Evolutionary conservation across 2,888 invertebrate species (phyloP).

Genomic region (Capitulum mitella): DNA sequence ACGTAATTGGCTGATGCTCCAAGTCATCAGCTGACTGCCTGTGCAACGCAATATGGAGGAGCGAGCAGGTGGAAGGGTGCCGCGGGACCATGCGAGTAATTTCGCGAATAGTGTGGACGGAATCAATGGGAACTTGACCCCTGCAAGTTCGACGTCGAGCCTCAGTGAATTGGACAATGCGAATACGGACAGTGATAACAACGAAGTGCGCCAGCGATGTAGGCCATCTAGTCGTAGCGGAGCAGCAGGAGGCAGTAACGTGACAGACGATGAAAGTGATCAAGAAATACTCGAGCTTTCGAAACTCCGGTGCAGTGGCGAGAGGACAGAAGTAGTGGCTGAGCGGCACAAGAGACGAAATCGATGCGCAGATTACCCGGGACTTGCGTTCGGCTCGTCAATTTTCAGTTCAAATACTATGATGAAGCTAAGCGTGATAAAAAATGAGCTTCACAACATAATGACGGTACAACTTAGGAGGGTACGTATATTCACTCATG

Average conservation of each 20-base stretch:
- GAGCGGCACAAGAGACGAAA: slow-evolving; percentile 50
- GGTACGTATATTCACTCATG: no score
- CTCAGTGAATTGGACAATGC: slow-evolving; percentile 30
- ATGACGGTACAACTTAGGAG: slow-evolving; percentile 91
- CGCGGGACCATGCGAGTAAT: background rate
- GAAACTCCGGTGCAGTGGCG: slow-evolving; percentile 77
- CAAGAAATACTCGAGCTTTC: slow-evolving; percentile 60
- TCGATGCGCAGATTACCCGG: slow-evolving; percentile 85
- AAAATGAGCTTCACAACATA: slow-evolving; percentile 95
- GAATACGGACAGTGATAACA: slow-evolving; percentile 30
- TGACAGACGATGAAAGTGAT: slow-evolving; percentile 49
- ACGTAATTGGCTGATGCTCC: background rate
- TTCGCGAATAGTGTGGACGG: background rate
- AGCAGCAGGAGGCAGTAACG: background rate
- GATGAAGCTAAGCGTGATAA: slow-evolving; percentile 95
- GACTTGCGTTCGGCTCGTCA: slow-evolving; percentile 76
- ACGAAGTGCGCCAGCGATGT: slow-evolving; percentile 7
- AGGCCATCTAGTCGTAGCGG: slow-evolving; percentile 31
- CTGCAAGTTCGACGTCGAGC: slow-evolving; percentile 29
- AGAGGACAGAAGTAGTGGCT: slow-evolving; percentile 70
- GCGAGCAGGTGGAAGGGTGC: background rate
- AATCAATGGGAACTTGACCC: slow-evolving; percentile 26
- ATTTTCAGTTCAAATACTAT: slow-evolving; percentile 93
- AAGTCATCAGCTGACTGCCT: background rate
- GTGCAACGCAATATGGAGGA: slow-evolving; percentile 9